Conservation (phyloP, 2,113 vertebrate genomes). For the Columba livia region DNA sequence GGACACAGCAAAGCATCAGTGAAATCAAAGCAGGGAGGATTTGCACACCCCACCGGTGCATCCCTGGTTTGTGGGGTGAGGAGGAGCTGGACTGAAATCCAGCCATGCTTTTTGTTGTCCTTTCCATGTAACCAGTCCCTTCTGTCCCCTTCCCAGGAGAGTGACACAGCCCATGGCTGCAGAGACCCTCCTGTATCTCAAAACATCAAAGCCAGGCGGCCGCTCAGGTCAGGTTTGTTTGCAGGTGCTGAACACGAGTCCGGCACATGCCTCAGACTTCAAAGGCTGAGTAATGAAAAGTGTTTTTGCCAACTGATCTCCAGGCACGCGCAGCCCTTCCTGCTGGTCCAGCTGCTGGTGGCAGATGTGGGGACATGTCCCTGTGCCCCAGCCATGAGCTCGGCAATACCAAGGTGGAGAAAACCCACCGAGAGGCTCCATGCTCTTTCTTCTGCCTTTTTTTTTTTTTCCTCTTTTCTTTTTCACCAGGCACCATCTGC, state of each 20-base stretch:
- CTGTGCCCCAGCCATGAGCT: neutral
- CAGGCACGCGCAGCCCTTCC: neutral
- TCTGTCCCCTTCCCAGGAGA: neutral
- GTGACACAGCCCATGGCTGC: neutral
- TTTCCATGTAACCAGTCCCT: neutral
- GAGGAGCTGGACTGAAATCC: neutral
- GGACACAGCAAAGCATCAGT: neutral
- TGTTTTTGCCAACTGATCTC: neutral
- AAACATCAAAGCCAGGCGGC: neutral
- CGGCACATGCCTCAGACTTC: neutral
- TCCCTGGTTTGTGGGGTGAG: neutral
- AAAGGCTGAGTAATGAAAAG: neutral
- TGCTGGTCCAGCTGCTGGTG: neutral
- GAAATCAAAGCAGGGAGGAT: rapidly evolving
- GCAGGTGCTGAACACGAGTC: slow-evolving; percentile 12
- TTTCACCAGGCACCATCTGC: neutral
- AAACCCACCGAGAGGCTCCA: neutral
- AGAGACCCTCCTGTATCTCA: rapidly evolving
- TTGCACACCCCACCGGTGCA: rapidly evolving
- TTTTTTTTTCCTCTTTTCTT: neutral
- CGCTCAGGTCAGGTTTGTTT: rapidly evolving
- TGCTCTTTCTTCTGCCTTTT: neutral
- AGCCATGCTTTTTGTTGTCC: rapidly evolving
- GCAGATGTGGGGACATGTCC: neutral
- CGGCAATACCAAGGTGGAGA: neutral